phyloP scores from a whole-genome alignment of 2,888 invertebrate species.

The Drosophila pegasa region DNA sequence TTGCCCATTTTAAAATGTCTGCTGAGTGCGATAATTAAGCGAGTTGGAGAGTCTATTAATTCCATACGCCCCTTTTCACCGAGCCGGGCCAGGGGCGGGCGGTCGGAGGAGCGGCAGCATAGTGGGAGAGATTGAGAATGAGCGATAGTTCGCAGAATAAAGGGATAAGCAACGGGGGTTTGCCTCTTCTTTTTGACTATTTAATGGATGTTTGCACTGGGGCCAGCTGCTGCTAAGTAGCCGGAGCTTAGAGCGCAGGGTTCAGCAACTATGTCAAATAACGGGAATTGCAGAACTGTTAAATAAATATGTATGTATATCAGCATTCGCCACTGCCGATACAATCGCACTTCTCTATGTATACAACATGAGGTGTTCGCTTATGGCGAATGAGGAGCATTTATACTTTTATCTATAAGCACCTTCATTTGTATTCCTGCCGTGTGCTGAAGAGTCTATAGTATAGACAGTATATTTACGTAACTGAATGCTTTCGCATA shows the following conservation, averaged over 20 bases:
- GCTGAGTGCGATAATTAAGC: constrained; percentile 71
- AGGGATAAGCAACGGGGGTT: constrained; percentile 48
- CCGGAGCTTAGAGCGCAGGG: constrained; percentile 25
- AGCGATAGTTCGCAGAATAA: constrained; percentile 24
- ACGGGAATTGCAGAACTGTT: constrained; percentile 2
- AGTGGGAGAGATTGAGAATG: constrained; percentile 14
- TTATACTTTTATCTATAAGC: background rate
- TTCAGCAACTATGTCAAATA: constrained; percentile 7
- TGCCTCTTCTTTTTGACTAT: constrained; percentile 39
- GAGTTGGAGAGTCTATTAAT: constrained; percentile 72
- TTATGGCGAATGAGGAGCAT: background rate
- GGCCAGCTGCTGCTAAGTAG: constrained; percentile 28
- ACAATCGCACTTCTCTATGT: background rate
- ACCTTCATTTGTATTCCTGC: constrained; percentile 1
- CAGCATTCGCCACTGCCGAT: background rate
- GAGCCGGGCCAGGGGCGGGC: constrained; percentile 34
- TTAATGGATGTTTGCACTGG: constrained; percentile 50
- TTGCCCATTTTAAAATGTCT: constrained; percentile 69
- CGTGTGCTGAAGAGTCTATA: too few relatives aligned
- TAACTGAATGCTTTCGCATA: constrained; percentile 9
- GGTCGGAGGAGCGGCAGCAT: background rate
- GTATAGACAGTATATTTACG: constrained; percentile 5
- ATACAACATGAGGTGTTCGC: too few relatives aligned
- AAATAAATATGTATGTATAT: background rate
- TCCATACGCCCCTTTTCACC: constrained; percentile 71